These are phyloP conservation scores for Hypsibius dujardini DNA, from an alignment of 1,140 invertebrate genomes.

Conservation along the genomic window DNA sequence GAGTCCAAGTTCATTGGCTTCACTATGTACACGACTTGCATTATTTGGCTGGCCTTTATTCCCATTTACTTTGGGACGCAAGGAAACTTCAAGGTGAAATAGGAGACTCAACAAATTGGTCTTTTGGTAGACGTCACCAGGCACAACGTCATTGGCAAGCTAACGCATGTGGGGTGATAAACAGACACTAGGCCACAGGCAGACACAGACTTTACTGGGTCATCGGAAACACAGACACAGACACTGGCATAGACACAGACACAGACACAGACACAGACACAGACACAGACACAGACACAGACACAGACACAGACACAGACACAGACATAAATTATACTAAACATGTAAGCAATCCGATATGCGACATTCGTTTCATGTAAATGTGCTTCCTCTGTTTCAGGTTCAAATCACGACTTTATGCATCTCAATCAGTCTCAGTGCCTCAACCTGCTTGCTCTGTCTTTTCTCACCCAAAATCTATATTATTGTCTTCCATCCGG, in stretches of 20 bases:
- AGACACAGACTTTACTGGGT: no score
- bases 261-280: no score
- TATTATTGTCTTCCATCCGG: constrained; percentile 46
- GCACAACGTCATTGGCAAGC: no score
- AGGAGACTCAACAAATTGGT: no score
- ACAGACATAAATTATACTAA: no score
- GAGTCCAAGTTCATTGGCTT: constrained; percentile 50
- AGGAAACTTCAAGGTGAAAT: constrained; percentile 37
- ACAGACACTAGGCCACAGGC: no score
- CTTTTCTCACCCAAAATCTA: constrained; percentile 46
- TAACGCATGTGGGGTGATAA: no score
- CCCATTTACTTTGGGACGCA: constrained; percentile 49
- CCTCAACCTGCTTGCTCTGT: constrained; percentile 39
- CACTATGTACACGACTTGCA: constrained; percentile 55
- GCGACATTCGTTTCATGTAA: constrained; percentile 30
- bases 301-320: no score
- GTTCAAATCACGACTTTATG: constrained; percentile 40
- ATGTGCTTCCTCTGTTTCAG: constrained; percentile 28
- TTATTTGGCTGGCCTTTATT: constrained; percentile 56
- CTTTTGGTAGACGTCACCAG: no score
- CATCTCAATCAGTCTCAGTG: constrained; percentile 38
- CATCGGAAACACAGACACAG: no score
- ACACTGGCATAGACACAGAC: no score
- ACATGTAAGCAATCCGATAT: constrained; percentile 29
- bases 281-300: no score